Evolutionary conservation across 2,888 invertebrate species (phyloP), one percentile per base, ranked within the genome.

Genomic region (Fragum whitleyi): DNA sequence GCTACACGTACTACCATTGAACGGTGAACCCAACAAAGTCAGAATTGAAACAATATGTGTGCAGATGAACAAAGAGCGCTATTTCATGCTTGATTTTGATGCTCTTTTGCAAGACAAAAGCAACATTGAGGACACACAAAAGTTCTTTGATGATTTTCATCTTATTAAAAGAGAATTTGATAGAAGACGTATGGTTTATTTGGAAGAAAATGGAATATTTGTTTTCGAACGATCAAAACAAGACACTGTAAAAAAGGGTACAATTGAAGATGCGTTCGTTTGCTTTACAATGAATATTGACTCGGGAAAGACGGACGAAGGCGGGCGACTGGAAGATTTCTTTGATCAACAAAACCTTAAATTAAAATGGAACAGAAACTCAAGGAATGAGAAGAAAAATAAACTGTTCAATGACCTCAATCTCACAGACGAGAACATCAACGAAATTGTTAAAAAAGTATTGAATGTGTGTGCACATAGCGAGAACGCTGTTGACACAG

Each of bases 41-140:
- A 28, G 42, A 39, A 5, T 71, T 1, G 39, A 59, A 6, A 23
- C 39, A 7, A n/a, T 71, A 14, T 71, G 71, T 19, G 14, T 32
- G 23, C 23, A 26, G 26, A 23, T 71, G 26, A 39, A 14, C 32
- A 29, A 57, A 16, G 42, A 57, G 7, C 57, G 59, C 23, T 42
- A 57, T 21, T 59, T 71, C 39, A 23, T 71, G 3, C 42, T 71
- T 2, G 71, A 71, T 42, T 39, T 59, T 23, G 71, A 71, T 42
- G 71, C 59, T 26, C 19, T 71, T 9, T 9, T 28, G 2, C 21
- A 29, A 32, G 42, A 32, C 36, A 23, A 71, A 5, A 32, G 32
- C 16, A 32, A 61, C 19, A 2, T 14, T 19, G 57, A 26, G 3
- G n/a, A n/a, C 29, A 61, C 61, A 61, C 26, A n/a, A 14, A 61